Conservation (phyloP, 2,888 invertebrate species). For the Lochmaea capreae region DNA sequence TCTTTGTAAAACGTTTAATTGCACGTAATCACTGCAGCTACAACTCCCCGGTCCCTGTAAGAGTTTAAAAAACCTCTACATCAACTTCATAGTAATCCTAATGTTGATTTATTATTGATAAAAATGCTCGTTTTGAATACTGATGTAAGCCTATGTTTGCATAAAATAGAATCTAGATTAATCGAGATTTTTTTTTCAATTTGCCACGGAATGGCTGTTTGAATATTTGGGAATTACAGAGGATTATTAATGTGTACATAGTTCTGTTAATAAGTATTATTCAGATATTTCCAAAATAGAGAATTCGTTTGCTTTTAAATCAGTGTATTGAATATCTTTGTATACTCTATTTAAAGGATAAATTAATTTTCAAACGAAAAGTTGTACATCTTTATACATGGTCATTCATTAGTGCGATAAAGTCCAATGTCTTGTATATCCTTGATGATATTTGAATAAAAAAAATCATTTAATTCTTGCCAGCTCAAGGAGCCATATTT, state of each 20-base stretch:
- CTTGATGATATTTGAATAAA: too few species aligned
- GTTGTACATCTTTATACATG: too few species aligned
- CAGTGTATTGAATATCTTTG: neutral
- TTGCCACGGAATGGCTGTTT: neutral
- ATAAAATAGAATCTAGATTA: neutral
- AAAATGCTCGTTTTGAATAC: neutral
- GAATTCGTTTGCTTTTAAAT: neutral
- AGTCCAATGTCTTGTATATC: too few species aligned
- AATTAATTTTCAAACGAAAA: too few species aligned
- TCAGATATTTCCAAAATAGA: neutral
- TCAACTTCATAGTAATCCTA: neutral
- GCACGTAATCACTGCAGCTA: too few species aligned
- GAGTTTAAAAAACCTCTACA: neutral
- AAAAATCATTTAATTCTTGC: too few species aligned
- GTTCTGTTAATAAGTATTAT: neutral
- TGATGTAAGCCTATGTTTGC: neutral
- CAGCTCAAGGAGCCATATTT: too few species aligned
- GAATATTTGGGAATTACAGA: neutral
- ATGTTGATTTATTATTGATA: neutral
- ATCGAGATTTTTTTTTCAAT: neutral
- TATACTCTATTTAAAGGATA: neutral
- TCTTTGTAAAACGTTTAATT: too few species aligned
- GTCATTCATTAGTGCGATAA: too few species aligned
- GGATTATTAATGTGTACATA: neutral
- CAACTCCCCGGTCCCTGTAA: neutral